Percentiles rank a stretch among this genome's conserved stretches.
These are phyloP conservation scores for Pilophorus perplexus DNA, from an alignment of 2,888 invertebrate genomes.

Conservation along the genomic window DNA sequence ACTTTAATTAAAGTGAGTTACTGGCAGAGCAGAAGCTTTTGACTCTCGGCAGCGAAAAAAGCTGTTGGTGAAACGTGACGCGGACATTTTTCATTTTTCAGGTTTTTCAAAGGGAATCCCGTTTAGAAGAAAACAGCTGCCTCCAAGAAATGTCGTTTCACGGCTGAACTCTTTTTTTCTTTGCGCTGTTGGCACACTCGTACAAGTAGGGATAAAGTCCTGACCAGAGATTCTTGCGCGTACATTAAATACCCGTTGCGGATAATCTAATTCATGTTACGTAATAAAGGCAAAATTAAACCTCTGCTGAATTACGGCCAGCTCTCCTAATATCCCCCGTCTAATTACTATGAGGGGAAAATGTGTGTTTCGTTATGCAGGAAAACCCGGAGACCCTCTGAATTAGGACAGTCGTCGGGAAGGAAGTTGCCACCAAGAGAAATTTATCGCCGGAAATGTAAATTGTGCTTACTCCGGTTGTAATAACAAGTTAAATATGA, in stretches of 20 bases:
- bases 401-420: constrained; percentile 30
- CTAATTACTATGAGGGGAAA: constrained; percentile 19
- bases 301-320: neutral
- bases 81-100: constrained; percentile 24
- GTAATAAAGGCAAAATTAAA: neutral
- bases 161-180: no score
- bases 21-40: neutral
- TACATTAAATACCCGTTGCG: no score
- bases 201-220: no score
- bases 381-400: neutral
- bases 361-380: constrained; percentile 4
- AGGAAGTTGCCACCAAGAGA: neutral
- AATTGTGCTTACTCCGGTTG: constrained; percentile 27
- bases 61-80: constrained; percentile 31
- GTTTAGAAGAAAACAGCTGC: no score
- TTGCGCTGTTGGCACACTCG: no score
- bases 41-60: neutral
- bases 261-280: no score
- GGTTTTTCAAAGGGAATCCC: no score
- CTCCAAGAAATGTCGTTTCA: no score
- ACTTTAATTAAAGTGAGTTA: constrained; percentile 33
- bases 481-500: constrained; percentile 37
- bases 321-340: neutral
- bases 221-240: no score
- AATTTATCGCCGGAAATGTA: constrained; percentile 30